Percentiles rank a stretch among this genome's conserved stretches.
phyloP scores from a whole-genome alignment of 2,113 vertebrate genomes.

The Oreochromis niloticus region DNA sequence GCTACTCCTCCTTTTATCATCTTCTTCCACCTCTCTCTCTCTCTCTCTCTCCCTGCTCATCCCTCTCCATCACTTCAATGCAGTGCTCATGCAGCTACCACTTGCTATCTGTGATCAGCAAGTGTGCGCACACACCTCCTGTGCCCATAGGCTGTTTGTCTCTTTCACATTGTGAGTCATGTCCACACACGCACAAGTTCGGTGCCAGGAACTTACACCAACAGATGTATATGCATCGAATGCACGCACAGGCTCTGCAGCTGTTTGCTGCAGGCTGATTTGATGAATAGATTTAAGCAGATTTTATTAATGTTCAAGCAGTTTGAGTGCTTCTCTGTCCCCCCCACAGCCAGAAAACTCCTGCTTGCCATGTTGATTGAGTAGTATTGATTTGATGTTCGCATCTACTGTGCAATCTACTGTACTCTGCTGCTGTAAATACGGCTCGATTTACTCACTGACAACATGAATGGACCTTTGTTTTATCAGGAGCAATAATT shows the following conservation, averaged over 20 bases:
- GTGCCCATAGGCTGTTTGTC: slow-evolving; percentile 46
- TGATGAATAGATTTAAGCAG: not conserved
- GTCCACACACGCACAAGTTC: not conserved
- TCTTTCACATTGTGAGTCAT: slow-evolving; percentile 28
- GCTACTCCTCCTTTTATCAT: slow-evolving; percentile 47
- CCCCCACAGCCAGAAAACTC: not conserved
- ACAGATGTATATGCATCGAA: not conserved
- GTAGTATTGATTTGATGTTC: slow-evolving; percentile 46
- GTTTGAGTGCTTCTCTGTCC: not conserved
- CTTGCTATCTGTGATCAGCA: slow-evolving; percentile 30
- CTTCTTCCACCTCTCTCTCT: slow-evolving; percentile 40
- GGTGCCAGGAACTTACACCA: not conserved
- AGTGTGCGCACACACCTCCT: slow-evolving; percentile 15
- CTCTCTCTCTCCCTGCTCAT: slow-evolving; percentile 14
- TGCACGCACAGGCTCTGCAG: not conserved
- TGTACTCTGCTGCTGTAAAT: slow-evolving; percentile 17
- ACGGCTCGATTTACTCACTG: slow-evolving; percentile 8
- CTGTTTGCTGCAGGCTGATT: not conserved
- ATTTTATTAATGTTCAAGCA: slow-evolving; percentile 2
- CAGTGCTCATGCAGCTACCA: slow-evolving; percentile 28
- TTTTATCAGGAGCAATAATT: not conserved
- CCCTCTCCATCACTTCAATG: slow-evolving; percentile 32
- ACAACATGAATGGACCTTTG: slow-evolving; percentile 2
- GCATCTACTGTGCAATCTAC: slow-evolving; percentile 26
- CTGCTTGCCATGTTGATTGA: slow-evolving; percentile 21